phyloP scores from a whole-genome alignment of 2,113 vertebrate species.

The Nerophis lumbriciformis region DNA sequence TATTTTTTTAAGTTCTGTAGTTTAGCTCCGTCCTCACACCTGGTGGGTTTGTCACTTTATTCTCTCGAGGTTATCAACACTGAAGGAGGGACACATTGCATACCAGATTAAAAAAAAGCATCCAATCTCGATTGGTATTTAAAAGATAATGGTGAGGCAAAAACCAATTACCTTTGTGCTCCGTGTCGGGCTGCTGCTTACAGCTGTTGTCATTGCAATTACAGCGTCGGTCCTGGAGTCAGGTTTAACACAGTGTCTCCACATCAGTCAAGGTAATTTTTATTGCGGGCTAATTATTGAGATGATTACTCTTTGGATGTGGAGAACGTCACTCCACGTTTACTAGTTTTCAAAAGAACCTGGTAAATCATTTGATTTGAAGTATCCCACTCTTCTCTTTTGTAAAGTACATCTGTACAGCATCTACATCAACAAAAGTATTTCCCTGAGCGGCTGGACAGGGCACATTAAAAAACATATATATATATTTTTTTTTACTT shows the following conservation, averaged over 20 bases:
- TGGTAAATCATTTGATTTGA: no score
- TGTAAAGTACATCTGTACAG: no score
- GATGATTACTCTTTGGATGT: slow-evolving; percentile 12
- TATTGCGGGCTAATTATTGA: slow-evolving; percentile 29
- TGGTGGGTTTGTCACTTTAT: slow-evolving; percentile 45
- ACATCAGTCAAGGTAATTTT: slow-evolving; percentile 29
- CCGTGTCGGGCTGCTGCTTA: slow-evolving; percentile 34
- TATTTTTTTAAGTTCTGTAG: slow-evolving; percentile 6
- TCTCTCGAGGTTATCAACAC: slow-evolving; percentile 57
- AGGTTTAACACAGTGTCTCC: slow-evolving; percentile 23
- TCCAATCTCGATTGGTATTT: slow-evolving; percentile 63
- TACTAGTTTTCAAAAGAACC: neutral
- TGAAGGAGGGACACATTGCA: slow-evolving; percentile 38
- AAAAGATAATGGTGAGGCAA: slow-evolving; percentile 58
- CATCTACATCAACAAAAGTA: no score
- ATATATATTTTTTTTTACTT: no score
- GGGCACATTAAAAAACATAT: no score
- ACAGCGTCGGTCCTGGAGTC: slow-evolving; percentile 32
- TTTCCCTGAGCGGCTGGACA: no score
- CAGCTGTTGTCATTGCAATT: slow-evolving; percentile 51
- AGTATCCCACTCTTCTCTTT: no score
- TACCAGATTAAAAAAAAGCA: slow-evolving; percentile 38
- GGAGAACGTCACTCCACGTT: neutral
- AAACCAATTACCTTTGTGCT: slow-evolving; percentile 63
- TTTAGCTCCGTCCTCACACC: slow-evolving; percentile 16